phyloP scores from a whole-genome alignment of 2,888 invertebrate genomes.

The Netelia inedita region DNA sequence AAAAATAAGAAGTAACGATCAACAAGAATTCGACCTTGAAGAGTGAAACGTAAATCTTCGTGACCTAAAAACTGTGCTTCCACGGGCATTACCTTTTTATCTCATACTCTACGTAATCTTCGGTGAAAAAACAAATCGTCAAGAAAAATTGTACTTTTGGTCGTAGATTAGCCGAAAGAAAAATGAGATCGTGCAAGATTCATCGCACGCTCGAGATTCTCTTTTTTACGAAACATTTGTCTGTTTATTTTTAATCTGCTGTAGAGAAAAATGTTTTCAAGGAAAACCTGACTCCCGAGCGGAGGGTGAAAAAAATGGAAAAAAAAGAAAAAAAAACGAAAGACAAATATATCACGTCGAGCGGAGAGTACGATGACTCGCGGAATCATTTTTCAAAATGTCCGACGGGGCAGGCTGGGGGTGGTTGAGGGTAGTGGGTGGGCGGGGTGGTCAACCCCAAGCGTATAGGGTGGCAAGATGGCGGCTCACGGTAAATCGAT shows the following conservation, averaged over 20 bases:
- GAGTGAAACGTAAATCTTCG: no score
- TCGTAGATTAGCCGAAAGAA: background rate
- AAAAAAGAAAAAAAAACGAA: slow-evolving; percentile 3
- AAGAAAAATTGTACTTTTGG: background rate
- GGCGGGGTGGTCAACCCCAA: slow-evolving; percentile 83
- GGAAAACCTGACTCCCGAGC: background rate
- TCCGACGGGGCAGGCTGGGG: slow-evolving; percentile 80
- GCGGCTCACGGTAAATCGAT: slow-evolving; percentile 85
- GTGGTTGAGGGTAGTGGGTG: slow-evolving; percentile 66
- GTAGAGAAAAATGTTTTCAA: background rate
- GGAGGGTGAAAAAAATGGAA: background rate
- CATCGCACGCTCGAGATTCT: background rate
- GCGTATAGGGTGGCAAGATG: slow-evolving; percentile 85
- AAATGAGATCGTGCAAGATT: background rate
- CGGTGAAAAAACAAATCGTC: background rate
- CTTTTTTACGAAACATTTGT: background rate
- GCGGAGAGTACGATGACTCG: slow-evolving; percentile 79
- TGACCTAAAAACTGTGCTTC: no score
- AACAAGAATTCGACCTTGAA: no score
- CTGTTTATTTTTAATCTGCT: background rate
- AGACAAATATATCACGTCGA: slow-evolving; percentile 43
- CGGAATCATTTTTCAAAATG: slow-evolving; percentile 85
- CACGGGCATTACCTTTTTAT: background rate
- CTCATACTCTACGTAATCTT: background rate
- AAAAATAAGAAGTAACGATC: no score